Base-by-base conservation (phyloP, 2,888 invertebrate genomes). In the Pyrrhia umbra region DNA sequence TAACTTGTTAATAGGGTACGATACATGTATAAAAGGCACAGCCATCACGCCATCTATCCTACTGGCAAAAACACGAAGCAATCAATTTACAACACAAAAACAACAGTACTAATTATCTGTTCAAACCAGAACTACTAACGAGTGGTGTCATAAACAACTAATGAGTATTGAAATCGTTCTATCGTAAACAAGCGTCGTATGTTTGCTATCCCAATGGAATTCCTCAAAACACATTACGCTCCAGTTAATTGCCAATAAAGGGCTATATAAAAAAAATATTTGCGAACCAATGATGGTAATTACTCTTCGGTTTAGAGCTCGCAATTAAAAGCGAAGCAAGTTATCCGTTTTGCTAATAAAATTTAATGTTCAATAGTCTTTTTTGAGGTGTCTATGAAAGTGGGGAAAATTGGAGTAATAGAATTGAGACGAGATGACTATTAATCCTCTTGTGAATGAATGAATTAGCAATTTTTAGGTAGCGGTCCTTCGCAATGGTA, bases 241-340 rank as follows among this genome's bases (percentile, higher is more conserved):
- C 42, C 34, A n/a, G 13, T 34, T 34, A 66, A 78, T 64, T 46
- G 61, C 58, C 75, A 52, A 74, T 75, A 68, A 77, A 71, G 21
- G 43, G 56, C 51, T 47, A 47, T 63, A 71, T 59, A 64, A 67
- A 77, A 74, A 65, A 79, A 79, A 76, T 68, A 66, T 68, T 34
- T 34, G 50, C 42, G 40, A 66, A 55, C 63, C 67, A 74, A 75
- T 71, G 68, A 67, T 34, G 67, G 68, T 54, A 69, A 74, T 79
- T 75, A 79, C 67, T 71, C 57, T 59, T 51, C 39, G 67, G 75
- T 57, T 75, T 68, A 77, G 54, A 67, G 54, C 46, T 45, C 40
- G 70, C 77, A 75, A 79, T 79, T 79, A 79, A 70, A 45, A 60
- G 30, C 15, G 46, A 30, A 54, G 52, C 68, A 68, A 79, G 63